These are phyloP conservation scores for Trachelus troglodyta DNA, from an alignment of 2,888 invertebrate genomes.

Conservation along the genomic window DNA sequence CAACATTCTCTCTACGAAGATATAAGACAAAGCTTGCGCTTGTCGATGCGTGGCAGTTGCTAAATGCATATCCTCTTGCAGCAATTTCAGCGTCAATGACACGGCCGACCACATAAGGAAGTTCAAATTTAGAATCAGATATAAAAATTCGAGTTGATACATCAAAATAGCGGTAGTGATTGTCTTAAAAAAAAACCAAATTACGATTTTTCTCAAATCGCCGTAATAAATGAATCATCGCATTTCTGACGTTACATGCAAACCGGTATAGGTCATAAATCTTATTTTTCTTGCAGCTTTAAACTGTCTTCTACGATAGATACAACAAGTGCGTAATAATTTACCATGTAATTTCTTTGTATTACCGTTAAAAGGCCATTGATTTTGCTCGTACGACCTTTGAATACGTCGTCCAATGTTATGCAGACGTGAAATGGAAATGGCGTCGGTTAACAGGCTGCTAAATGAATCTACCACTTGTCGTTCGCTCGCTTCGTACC, in stretches of 20 bases:
- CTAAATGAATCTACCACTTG: not conserved
- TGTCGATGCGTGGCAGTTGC: not conserved
- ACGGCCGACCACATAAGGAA: not conserved
- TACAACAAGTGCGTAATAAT: not conserved
- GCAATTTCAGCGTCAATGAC: not conserved
- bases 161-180: not conserved
- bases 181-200: not conserved
- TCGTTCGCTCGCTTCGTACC: slow-evolving; percentile 29
- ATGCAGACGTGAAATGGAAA: not conserved
- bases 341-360: not conserved
- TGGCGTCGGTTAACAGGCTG: not conserved
- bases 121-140: not conserved
- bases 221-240: not conserved
- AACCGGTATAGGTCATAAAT: not conserved
- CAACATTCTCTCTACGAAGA: not conserved
- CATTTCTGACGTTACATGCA: not conserved
- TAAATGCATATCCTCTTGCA: not conserved
- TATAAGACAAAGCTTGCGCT: not conserved
- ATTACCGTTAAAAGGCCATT: not conserved
- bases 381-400: not conserved
- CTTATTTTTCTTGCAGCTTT: not conserved
- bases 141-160: not conserved
- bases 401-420: not conserved
- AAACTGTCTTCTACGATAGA: not conserved
- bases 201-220: not conserved